phyloP scores from a whole-genome alignment of 2,113 vertebrate genomes.

The Myotis brandtii region DNA sequence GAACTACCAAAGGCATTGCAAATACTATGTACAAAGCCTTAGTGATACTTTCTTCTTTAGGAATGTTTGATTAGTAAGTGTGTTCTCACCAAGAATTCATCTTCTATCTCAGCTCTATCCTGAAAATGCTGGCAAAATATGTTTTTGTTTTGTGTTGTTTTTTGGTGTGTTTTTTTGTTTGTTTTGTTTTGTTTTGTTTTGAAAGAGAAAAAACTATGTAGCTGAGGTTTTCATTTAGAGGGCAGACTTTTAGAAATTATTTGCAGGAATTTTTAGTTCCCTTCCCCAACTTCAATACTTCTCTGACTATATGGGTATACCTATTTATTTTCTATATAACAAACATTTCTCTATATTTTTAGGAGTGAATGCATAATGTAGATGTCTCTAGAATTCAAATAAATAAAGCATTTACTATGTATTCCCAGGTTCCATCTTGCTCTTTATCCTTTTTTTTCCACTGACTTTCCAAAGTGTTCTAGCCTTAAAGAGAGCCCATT shows the following conservation, averaged over 20 bases:
- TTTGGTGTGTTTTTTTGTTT: too few species aligned
- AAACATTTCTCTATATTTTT: background rate
- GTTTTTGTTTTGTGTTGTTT: background rate
- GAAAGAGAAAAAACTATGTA: background rate
- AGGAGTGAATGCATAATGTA: background rate
- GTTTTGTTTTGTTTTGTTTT: background rate
- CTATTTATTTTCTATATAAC: background rate
- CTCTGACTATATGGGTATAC: background rate
- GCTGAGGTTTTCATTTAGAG: background rate
- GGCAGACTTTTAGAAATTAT: background rate
- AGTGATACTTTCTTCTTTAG: background rate
- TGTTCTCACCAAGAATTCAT: background rate
- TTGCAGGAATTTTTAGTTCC: background rate
- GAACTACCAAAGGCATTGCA: background rate
- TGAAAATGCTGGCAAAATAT: background rate
- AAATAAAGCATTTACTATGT: background rate
- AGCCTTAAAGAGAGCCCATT: background rate
- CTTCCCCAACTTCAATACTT: background rate
- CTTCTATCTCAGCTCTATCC: background rate
- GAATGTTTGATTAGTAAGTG: background rate
- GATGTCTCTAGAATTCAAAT: background rate
- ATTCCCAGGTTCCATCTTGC: background rate
- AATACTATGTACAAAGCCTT: conserved; percentile 14
- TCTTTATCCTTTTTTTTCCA: background rate
- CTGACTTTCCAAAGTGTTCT: background rate